A percentile compares a stretch with the other conserved stretches of the same genome.
Conservation (phyloP, 2,113 vertebrate genomes). For the Glaucidium brasilianum region DNA sequence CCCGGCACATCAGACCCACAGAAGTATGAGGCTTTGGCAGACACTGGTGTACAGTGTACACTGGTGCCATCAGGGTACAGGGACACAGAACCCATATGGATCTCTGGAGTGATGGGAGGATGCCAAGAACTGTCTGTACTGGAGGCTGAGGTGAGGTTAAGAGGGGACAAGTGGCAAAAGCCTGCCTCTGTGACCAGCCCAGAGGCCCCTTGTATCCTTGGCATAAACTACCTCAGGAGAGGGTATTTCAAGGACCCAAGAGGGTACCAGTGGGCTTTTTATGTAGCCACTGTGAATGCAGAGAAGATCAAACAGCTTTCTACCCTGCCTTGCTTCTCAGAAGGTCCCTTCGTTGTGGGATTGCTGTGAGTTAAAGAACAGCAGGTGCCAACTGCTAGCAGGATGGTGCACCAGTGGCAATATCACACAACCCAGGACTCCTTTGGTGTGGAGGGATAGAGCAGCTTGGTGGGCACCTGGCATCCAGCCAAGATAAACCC, state of each 20-base stretch:
- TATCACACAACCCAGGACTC: background rate
- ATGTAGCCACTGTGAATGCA: background rate
- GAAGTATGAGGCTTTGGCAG: background rate
- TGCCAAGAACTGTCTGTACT: background rate
- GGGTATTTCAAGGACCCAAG: background rate
- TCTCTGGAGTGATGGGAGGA: background rate
- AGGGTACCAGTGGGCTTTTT: no score
- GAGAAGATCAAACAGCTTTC: background rate
- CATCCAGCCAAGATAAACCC: background rate
- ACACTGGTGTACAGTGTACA: background rate
- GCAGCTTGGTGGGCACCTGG: background rate
- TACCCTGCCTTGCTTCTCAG: background rate
- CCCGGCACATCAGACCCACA: background rate
- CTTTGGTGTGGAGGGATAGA: background rate
- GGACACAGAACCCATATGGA: background rate
- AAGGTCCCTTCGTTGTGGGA: background rate
- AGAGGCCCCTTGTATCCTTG: no score
- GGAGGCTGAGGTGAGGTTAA: background rate
- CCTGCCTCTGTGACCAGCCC: no score
- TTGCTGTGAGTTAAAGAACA: background rate
- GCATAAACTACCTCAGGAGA: background rate
- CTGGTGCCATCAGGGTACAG: background rate
- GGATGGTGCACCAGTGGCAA: background rate
- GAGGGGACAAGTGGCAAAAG: background rate
- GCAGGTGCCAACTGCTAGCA: background rate